Evolutionary conservation across 2,113 vertebrate species (phyloP), one percentile per base, ranked within the genome.

Genomic region (Symphodus melops): DNA sequence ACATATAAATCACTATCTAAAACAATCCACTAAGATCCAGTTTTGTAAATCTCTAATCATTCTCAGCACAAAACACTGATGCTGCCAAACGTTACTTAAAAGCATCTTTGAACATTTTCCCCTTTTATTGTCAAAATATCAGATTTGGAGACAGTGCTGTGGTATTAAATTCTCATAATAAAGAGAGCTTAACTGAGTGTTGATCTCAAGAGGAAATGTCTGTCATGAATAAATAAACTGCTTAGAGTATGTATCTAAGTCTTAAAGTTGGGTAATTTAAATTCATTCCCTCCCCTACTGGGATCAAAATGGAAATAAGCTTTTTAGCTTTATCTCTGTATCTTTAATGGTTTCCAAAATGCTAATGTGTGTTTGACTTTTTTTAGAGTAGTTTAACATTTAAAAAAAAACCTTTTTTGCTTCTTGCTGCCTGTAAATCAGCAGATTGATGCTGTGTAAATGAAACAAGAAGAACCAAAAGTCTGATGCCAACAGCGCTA

Each of bases 221-320:
- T 19, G 56, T 53, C 28, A 67, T 86, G 39, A 75, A 86, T 85
- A 28, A 53, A 49, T 81, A 17, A 85, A 75, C 21, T 28, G n/a
- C 46, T 48, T 7, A 19, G 11, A 14, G 17, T 16, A 44, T 39
- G 53, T 52, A 61, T 59, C 13, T 14, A 52, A 25, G 23, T 56
- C 49, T 60, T 65, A 14, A 68, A 42, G 72, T 10, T 79, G 68
- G 71, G 74, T 60, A 28, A 71, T 79, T 84, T 20, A 69, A 66
- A 77, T 75, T 77, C 64, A 63, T 65, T 12, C 44, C 33, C 20
- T 65, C 16, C 33, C 33, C 33, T 42, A 39, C 41, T 42, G 46
- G 17, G 55, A 57, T 33, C 44, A 41, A 1, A 23, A 46, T 37
- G 12, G 8, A 75, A 62, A 73, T 21, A 33, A 23, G 56, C 25